A percentile compares a stretch with the other conserved stretches of the same genome.
Evolutionary conservation across 2,113 vertebrate species (phyloP).

Genomic region (Ophthalmolycus amberensis): DNA sequence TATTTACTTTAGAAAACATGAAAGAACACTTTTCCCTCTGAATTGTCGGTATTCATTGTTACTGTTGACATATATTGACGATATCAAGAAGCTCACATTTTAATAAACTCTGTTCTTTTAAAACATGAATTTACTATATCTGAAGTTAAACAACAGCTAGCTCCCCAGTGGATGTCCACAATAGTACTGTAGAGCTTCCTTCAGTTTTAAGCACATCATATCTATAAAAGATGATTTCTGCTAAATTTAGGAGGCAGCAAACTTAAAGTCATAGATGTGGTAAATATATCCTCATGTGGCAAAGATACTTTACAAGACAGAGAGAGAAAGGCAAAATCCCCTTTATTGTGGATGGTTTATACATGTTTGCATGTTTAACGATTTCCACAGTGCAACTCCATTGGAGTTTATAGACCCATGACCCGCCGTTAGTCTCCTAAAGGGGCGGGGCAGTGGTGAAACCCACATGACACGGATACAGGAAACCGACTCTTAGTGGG

Average conservation of each 20-base stretch:
- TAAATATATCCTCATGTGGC: background rate
- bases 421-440: background rate
- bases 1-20: conserved; percentile 3
- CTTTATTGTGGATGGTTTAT: background rate
- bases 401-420: too few relatives aligned
- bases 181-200: background rate
- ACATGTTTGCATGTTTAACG: background rate
- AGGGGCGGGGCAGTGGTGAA: background rate
- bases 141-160: background rate
- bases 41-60: background rate
- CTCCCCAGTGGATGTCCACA: background rate
- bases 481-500: background rate
- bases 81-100: background rate
- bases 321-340: background rate
- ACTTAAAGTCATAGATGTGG: background rate
- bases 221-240: background rate
- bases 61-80: background rate
- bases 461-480: background rate
- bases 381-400: background rate
- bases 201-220: background rate
- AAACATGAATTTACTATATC: conserved; percentile 11
- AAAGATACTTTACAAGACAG: background rate
- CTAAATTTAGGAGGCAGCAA: background rate
- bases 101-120: background rate
- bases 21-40: background rate